Evolutionary conservation across 2,113 vertebrate species (phyloP), one percentile per base, ranked within the genome.

Genomic region (Oryzias curvinotus): DNA sequence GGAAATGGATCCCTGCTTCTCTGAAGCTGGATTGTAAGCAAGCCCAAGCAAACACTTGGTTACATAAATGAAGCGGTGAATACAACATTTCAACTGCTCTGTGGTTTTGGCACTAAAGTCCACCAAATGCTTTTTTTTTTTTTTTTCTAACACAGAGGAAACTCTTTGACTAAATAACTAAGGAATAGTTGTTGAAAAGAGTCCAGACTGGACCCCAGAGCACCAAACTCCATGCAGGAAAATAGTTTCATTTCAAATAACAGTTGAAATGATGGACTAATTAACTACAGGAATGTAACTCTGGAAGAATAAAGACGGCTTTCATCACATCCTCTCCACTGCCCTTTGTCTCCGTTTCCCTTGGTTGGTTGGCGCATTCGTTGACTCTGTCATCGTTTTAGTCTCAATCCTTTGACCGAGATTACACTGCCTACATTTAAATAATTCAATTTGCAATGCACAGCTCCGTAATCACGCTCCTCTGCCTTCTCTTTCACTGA

Each of bases 371-470:
- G 65, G 53, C 58, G 75, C 57, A 65, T 52, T 78, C 19, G 8
- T 46, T 65, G 49, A 57, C 73, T 63, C 28, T 51, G 52, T 62
- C 17, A 2, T 44, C 15, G 4, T 68, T 76, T 82, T 65, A 68
- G 43, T 83, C 74, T 75, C 65, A 68, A 72, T 82, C 66, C 53
- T 63, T 58, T 60, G 57, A 55, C 68, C 57, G 57, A 54, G 72
- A 75, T 79, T 67, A 75, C 58, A 54, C 57, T 55, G 52, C 13
- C 36, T 47, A 57, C 62, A 67, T 81, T 88, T 81, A 73, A 83
- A 86, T 86, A 80, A 87, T 86, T 90, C 14, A 78, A 87, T 84
- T 78, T 85, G 73, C 48, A 60, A 85, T 65, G 75, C 65, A 65
- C 28, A 53, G 68, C 68, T 59, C 66, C 68, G 78, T 82, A 76